Conservation (phyloP, 2,113 vertebrate species). For the Indicator maculatus region DNA sequence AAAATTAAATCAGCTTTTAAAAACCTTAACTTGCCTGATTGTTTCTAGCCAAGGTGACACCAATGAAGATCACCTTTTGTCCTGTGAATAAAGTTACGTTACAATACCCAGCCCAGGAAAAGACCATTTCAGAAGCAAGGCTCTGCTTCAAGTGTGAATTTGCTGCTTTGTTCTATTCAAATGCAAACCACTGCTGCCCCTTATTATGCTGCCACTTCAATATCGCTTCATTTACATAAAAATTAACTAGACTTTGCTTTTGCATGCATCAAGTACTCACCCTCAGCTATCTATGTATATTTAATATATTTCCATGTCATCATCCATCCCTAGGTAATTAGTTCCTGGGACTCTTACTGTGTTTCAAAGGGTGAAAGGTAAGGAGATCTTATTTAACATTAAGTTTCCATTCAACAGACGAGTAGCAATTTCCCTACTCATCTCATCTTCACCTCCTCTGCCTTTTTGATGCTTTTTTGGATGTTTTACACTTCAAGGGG, state of each 20-base stretch:
- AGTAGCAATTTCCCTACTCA: conserved; percentile 39
- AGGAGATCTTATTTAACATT: conserved; percentile 69
- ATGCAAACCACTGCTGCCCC: conserved; percentile 1
- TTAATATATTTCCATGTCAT: conserved; percentile 75
- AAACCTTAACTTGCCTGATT: not conserved
- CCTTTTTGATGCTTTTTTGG: not conserved
- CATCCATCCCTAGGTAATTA: conserved; percentile 72
- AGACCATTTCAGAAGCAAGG: not conserved
- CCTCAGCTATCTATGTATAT: conserved; percentile 68
- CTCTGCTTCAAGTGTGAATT: not conserved
- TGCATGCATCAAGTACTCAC: conserved; percentile 62
- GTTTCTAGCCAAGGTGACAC: not conserved
- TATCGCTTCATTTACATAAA: conserved; percentile 60
- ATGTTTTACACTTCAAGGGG: not conserved
- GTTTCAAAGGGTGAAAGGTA: conserved; percentile 70
- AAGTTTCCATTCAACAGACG: conserved; percentile 70
- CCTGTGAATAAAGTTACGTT: not conserved
- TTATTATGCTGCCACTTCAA: conserved; percentile 30
- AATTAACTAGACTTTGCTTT: conserved; percentile 56
- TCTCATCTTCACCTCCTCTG: conserved; percentile 18
- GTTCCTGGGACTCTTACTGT: conserved; percentile 67
- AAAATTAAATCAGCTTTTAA: not conserved
- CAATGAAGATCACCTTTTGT: not conserved
- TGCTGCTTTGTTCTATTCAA: conserved; percentile 20
- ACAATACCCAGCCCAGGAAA: not conserved